Conservation (phyloP, 1,140 invertebrate genomes). For the Saxidomus purpurata region DNA sequence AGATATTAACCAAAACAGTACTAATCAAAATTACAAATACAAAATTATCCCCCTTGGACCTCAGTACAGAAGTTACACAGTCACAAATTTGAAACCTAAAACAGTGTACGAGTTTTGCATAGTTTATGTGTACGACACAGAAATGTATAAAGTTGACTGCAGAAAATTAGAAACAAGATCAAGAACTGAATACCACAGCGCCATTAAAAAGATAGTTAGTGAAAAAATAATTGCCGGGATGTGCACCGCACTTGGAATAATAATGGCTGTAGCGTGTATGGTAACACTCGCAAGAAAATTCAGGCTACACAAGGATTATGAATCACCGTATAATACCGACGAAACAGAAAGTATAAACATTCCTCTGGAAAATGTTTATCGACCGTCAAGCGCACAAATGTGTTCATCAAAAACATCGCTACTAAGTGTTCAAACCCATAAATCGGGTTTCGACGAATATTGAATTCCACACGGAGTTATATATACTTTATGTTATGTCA, state of each 20-base stretch:
- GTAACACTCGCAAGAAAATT: constrained; percentile 80
- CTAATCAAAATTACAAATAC: constrained; percentile 51
- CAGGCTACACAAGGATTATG: constrained; percentile 84
- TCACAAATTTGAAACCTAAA: constrained; percentile 84
- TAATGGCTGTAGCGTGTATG: constrained; percentile 81
- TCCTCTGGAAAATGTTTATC: constrained; percentile 85
- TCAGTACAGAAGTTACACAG: constrained; percentile 84
- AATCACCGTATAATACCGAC: constrained; percentile 74
- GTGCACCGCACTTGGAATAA: constrained; percentile 77
- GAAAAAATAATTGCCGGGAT: constrained; percentile 81
- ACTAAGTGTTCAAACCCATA: constrained; percentile 64
- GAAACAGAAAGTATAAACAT: constrained; percentile 82
- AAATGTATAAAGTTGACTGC: constrained; percentile 85
- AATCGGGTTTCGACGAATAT: constrained; percentile 49
- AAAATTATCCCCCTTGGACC: constrained; percentile 76
- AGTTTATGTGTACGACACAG: constrained; percentile 81
- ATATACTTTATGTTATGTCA: background rate
- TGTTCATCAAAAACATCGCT: constrained; percentile 83
- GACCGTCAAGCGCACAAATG: constrained; percentile 76
- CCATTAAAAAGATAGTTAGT: constrained; percentile 79
- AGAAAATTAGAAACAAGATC: constrained; percentile 79
- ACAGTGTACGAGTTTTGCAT: constrained; percentile 87
- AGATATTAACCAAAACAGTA: constrained; percentile 21
- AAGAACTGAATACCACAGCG: constrained; percentile 32
- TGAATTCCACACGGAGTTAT: background rate